Evolutionary conservation across 1,140 invertebrate species (phyloP), one percentile per base, ranked within the genome.

Genomic region (Trissolcus basalis): DNA sequence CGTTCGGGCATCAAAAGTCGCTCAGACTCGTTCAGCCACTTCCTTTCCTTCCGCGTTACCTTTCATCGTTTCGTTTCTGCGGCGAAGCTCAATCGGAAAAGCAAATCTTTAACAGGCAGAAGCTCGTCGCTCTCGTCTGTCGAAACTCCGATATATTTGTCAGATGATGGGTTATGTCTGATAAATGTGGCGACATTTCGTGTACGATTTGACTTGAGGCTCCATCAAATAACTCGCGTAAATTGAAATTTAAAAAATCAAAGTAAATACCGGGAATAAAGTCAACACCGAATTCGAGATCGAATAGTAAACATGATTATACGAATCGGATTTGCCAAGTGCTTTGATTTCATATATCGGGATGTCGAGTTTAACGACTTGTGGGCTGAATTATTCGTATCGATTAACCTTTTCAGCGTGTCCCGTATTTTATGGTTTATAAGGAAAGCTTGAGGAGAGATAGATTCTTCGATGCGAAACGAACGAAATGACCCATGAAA

Each of bases 51-150:
- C 33, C 58, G 70, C 51, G 51, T 71, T 58, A 53, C 67, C 56
- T 73, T 76, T 61, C 61, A 47, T 51, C 73, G 63, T 72, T 60
- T 68, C 50, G 56, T 70, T 74, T 69, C 60, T 70, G 81, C 68
- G 79, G 79, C 58, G 48, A 73, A 80, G 81, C 81, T 87, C 85
- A 86, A 87, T 88, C 85, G 82, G 81, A 85, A 87, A 87, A 87
- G 85, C 85, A 87, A 87, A 88, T 87, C 85, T 87, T 85, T 79
- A 80, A 60, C 72, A 56, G 63, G 8, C 36, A 56, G 49, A 73
- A 49, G 27, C 49, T 65, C 48, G 36, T 27, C 51, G 12, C 47
- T 51, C 53, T 39, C 36, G 56, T 64, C 61, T 68, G 54, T 59
- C 59, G 36, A 67, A 65, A 73, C 79, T 76, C 65, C 81, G 80